phyloP scores from a whole-genome alignment of 2,888 invertebrate species.

The Antitype chi region DNA sequence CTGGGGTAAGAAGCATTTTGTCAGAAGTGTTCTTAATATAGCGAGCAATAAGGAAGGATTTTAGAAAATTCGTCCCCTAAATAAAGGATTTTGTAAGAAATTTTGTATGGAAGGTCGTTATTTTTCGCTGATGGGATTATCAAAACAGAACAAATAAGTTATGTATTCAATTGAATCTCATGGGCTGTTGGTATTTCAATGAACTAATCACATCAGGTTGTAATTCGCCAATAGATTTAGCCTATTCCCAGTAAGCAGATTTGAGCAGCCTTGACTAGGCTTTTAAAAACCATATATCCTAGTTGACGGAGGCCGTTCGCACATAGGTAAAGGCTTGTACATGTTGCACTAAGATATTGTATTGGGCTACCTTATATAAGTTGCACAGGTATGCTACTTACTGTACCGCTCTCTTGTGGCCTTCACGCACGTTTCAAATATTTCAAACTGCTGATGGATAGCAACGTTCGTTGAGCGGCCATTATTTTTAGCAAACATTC shows the following conservation, averaged over 20 bases:
- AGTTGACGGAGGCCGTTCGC: background rate
- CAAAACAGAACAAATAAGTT: background rate
- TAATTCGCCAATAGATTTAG: too few species aligned
- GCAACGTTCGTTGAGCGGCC: background rate
- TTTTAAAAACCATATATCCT: background rate
- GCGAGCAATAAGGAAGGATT: background rate
- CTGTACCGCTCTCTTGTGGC: background rate
- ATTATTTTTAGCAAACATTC: background rate
- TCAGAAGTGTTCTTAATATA: background rate
- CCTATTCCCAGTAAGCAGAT: background rate
- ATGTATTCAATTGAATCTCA: background rate
- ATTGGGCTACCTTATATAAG: background rate
- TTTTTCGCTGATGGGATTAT: background rate
- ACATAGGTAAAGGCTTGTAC: background rate
- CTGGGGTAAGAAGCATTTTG: background rate
- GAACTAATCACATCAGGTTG: background rate
- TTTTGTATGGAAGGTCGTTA: too few species aligned
- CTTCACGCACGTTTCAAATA: background rate
- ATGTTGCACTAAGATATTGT: background rate
- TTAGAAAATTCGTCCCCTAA: background rate
- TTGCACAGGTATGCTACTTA: background rate
- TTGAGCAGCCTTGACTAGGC: background rate
- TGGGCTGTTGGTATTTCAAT: background rate
- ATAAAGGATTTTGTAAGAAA: background rate
- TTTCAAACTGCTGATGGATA: background rate